phyloP scores from a whole-genome alignment of 1,140 invertebrate genomes.

The Scaptomyza graminum region DNA sequence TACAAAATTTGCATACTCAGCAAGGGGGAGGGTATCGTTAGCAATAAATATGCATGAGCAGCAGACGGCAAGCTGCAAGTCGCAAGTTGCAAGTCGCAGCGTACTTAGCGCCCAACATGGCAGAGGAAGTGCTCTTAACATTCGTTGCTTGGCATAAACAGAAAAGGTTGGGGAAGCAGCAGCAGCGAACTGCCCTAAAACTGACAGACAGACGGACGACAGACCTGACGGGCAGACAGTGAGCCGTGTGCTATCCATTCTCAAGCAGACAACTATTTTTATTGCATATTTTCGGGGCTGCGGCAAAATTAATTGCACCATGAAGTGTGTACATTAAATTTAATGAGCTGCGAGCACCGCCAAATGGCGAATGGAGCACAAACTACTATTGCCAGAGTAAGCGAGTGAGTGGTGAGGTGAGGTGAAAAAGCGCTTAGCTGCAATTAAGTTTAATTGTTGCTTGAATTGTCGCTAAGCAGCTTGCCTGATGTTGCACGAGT shows the following conservation, averaged over 20 bases:
- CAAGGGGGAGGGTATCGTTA: neutral
- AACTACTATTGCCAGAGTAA: neutral
- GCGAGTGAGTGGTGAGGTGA: neutral
- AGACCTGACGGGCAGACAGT: conserved; percentile 6
- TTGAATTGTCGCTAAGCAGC: conserved; percentile 64
- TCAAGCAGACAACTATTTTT: conserved; percentile 65
- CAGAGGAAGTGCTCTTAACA: conserved; percentile 35
- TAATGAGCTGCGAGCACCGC: conserved; percentile 63
- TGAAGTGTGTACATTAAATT: conserved; percentile 76
- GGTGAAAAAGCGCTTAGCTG: conserved; percentile 53
- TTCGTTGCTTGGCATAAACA: conserved; percentile 34
- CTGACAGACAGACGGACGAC: no score
- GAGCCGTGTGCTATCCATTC: conserved; percentile 33
- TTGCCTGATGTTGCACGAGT: conserved; percentile 46
- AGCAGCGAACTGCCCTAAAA: neutral
- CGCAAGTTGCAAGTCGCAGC: conserved; percentile 12
- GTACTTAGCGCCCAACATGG: conserved; percentile 34
- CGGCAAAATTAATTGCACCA: conserved; percentile 74
- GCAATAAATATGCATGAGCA: conserved; percentile 67
- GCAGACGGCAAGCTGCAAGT: neutral
- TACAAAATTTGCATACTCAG: conserved; percentile 2
- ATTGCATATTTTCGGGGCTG: conserved; percentile 73
- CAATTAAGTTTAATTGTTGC: conserved; percentile 74
- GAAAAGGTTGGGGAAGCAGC: conserved; percentile 9
- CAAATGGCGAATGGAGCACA: neutral